phyloP scores from a whole-genome alignment of 2,797 vertebrate species.

The Tapera naevia region DNA sequence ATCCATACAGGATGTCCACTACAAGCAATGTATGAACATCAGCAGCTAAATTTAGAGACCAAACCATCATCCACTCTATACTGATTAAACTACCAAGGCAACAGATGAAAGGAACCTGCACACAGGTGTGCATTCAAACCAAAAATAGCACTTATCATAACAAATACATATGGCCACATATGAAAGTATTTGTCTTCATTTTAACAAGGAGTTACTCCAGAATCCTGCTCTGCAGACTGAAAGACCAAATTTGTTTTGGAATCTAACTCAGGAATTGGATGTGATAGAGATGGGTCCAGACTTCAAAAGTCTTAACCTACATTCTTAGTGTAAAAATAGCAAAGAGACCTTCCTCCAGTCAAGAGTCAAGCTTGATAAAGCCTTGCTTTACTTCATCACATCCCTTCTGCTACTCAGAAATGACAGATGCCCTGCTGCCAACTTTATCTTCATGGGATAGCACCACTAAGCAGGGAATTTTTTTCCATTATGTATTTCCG shows the following conservation, averaged over 20 bases:
- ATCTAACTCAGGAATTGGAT: not conserved
- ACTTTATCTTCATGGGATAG: not conserved
- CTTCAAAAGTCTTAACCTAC: not conserved
- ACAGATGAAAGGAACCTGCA: not conserved
- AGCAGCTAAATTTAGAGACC: conserved; percentile 48
- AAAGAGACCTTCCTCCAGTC: not conserved
- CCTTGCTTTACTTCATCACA: not conserved
- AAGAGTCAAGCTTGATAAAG: not conserved
- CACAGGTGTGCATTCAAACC: not conserved
- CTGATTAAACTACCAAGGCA: not conserved
- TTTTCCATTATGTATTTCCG: not conserved
- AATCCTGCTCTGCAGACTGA: not conserved
- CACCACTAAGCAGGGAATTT: not conserved
- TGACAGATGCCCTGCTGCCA: not conserved
- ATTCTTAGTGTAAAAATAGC: not conserved
- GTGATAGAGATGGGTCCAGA: not conserved
- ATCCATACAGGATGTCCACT: not conserved
- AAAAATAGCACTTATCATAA: not conserved
- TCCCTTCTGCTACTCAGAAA: not conserved
- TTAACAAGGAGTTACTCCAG: not conserved
- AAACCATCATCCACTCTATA: not conserved
- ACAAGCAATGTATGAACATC: not conserved
- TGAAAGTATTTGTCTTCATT: not conserved
- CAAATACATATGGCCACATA: not conserved
- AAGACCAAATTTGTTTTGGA: not conserved